Evolutionary conservation across 2,113 vertebrate genomes (phyloP).

Genomic region (Onychostruthus taczanowskii): DNA sequence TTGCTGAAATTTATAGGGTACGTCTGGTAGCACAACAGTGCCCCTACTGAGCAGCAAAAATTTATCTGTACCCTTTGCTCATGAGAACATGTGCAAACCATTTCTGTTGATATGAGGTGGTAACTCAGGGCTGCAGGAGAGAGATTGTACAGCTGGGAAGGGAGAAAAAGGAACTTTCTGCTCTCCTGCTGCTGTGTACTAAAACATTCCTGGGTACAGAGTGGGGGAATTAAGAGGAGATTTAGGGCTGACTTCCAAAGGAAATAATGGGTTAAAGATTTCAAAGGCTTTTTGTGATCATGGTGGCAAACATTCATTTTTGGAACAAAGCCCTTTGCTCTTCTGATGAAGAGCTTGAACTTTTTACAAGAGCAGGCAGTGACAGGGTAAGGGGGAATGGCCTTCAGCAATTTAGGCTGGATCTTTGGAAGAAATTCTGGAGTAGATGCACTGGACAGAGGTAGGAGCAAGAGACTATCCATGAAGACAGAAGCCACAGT

Average conservation of each 20-base stretch:
- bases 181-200: not conserved
- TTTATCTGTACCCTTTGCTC: not conserved
- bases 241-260: not conserved
- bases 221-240: not conserved
- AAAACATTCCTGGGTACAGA: not conserved
- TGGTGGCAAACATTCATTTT: not conserved
- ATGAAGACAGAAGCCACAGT: not conserved
- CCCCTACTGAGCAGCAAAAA: not conserved
- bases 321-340: not conserved
- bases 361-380: not conserved
- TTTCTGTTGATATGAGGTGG: not conserved
- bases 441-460: not conserved
- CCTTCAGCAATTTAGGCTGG: not conserved
- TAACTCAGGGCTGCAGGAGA: not conserved
- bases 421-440: not conserved
- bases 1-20: not conserved
- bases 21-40: not conserved
- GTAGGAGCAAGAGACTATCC: not conserved
- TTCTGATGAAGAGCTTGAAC: not conserved
- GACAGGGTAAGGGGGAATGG: not conserved
- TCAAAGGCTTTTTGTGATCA: not conserved
- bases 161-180: not conserved
- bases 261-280: not conserved
- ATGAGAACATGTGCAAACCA: not conserved
- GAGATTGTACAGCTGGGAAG: not conserved